Evolutionary conservation across 2,113 vertebrate species (phyloP).

Genomic region (Jaculus jaculus): DNA sequence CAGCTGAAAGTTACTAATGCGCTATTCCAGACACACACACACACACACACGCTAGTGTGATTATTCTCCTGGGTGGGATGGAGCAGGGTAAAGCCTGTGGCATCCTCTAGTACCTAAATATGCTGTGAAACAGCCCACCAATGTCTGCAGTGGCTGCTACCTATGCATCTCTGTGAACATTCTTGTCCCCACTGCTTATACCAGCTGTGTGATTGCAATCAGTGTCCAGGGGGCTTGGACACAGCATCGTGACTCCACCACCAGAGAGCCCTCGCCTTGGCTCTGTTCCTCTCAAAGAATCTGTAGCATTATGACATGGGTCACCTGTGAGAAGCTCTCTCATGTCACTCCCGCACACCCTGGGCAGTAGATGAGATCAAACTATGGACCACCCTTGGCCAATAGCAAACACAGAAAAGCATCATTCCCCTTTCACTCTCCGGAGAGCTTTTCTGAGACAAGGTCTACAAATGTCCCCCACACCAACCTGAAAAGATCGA

Average conservation of each 20-base stretch:
- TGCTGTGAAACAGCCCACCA: not conserved
- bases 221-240: not conserved
- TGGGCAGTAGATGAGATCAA: not conserved
- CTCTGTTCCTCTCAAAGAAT: not conserved
- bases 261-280: not conserved
- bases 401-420: not conserved
- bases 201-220: not conserved
- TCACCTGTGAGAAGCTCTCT: not conserved
- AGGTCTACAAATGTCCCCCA: not conserved
- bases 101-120: not conserved
- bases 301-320: not conserved
- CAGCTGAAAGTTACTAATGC: not conserved
- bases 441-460: not conserved
- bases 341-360: not conserved
- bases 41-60: not conserved
- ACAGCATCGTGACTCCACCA: not conserved
- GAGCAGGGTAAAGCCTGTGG: not conserved
- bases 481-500: not conserved
- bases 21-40: not conserved
- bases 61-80: not conserved
- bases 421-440: not conserved
- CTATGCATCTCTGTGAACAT: not conserved
- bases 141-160: not conserved
- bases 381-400: not conserved
- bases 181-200: too few relatives aligned